Conservation (phyloP, 2,113 vertebrate species). For the Riparia riparia region DNA sequence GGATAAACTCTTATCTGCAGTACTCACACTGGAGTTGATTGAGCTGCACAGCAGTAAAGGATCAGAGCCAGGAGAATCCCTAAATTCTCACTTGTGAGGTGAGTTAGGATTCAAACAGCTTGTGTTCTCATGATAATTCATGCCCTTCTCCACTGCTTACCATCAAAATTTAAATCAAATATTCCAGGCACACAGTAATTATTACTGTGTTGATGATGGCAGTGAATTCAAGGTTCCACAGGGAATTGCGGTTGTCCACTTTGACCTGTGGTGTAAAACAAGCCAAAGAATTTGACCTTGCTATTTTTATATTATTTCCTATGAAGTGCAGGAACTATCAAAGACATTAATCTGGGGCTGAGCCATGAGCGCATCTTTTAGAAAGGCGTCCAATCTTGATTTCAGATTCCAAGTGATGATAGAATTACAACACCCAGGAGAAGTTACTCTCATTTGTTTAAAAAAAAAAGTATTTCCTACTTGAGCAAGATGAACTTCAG, state of each 20-base stretch:
- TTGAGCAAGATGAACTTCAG: neutral
- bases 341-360: neutral
- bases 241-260: neutral
- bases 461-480: neutral
- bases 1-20: neutral
- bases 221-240: neutral
- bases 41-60: neutral
- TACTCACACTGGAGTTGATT: neutral
- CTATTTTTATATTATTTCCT: neutral
- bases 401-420: slow-evolving; percentile 42
- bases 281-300: slow-evolving; percentile 22
- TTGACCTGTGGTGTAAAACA: neutral
- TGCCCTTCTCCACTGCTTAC: neutral
- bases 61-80: neutral
- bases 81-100: neutral
- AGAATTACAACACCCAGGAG: slow-evolving; percentile 44
- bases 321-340: neutral
- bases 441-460: neutral
- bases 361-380: neutral
- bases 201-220: neutral
- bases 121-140: neutral
- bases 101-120: neutral
- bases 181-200: neutral
- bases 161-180: slow-evolving; percentile 2
- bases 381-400: slow-evolving; percentile 45